phyloP scores from a whole-genome alignment of 1,140 invertebrate species.

The Listronotus bonariensis region DNA sequence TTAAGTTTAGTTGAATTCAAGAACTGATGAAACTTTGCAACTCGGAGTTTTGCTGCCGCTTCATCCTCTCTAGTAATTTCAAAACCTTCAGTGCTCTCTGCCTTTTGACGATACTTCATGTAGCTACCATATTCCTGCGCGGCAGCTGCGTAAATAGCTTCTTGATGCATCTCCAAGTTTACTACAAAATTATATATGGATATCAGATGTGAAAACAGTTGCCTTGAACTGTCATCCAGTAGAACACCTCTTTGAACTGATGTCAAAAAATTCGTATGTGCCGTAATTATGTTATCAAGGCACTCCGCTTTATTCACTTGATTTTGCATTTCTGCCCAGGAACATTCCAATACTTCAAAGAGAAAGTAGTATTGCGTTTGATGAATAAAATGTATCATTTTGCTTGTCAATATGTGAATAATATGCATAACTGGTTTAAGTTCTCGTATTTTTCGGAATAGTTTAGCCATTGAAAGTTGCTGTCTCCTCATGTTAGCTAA shows the following conservation, averaged over 20 bases:
- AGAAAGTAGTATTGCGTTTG: constrained; percentile 96
- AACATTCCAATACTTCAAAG: constrained; percentile 94
- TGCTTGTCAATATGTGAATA: constrained; percentile 80
- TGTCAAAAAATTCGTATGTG: constrained; percentile 83
- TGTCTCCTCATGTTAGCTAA: constrained; percentile 86
- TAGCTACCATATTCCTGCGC: constrained; percentile 62
- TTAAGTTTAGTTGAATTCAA: constrained; percentile 64
- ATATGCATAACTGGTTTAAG: constrained; percentile 75
- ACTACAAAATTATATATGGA: constrained; percentile 74
- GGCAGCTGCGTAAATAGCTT: constrained; percentile 63
- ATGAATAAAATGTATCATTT: constrained; percentile 94
- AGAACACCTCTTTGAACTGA: constrained; percentile 81
- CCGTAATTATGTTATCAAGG: constrained; percentile 85
- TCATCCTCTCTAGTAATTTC: constrained; percentile 62
- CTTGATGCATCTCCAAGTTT: constrained; percentile 66
- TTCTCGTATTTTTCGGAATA: constrained; percentile 68
- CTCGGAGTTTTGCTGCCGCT: constrained; percentile 62
- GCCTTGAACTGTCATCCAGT: constrained; percentile 70
- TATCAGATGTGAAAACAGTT: constrained; percentile 67
- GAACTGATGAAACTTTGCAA: constrained; percentile 67
- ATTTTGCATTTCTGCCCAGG: constrained; percentile 83
- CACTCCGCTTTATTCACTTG: constrained; percentile 75
- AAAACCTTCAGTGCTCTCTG: constrained; percentile 59
- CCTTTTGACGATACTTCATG: constrained; percentile 49
- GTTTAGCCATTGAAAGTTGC: constrained; percentile 80